Evolutionary conservation across 1,140 invertebrate species (phyloP).

Genomic region (Amphibalanus amphitrite): DNA sequence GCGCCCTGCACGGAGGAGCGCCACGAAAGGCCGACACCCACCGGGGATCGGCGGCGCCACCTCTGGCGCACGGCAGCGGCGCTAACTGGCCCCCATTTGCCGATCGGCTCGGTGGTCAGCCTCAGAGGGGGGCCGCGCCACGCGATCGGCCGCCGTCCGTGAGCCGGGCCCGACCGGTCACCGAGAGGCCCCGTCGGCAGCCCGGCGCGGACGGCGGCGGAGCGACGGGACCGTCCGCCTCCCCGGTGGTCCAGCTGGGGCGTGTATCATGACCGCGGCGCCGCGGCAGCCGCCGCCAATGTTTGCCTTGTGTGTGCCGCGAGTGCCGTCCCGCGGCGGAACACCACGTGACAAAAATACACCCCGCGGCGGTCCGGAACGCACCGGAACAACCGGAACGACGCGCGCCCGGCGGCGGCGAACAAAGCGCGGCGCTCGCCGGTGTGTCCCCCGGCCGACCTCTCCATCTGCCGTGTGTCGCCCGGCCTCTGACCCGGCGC

Average conservation of each 20-base stretch:
- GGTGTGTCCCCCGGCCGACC: not conserved
- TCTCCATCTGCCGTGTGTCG: not conserved
- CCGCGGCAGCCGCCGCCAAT: not conserved
- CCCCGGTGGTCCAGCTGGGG: not conserved
- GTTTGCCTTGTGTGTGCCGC: not conserved
- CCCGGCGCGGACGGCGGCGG: too few species aligned
- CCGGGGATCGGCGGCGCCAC: not conserved
- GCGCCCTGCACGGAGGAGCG: too few species aligned
- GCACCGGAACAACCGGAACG: too few species aligned
- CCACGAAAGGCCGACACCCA: too few species aligned
- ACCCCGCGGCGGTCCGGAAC: too few species aligned
- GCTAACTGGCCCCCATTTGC: not conserved
- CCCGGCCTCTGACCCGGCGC: too few species aligned
- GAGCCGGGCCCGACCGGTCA: too few species aligned
- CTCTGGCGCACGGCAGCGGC: not conserved
- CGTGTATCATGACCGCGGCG: not conserved
- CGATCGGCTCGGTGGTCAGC: not conserved
- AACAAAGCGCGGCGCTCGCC: not conserved
- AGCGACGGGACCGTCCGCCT: too few species aligned
- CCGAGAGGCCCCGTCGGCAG: too few species aligned
- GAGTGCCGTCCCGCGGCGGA: not conserved
- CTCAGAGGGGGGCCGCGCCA: not conserved
- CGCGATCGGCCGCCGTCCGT: not conserved
- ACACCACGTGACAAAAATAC: not conserved
- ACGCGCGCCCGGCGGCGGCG: too few species aligned